Percentiles rank a stretch among this genome's conserved stretches.
phyloP scores from a whole-genome alignment of 2,113 vertebrate species.

The Caloenas nicobarica region DNA sequence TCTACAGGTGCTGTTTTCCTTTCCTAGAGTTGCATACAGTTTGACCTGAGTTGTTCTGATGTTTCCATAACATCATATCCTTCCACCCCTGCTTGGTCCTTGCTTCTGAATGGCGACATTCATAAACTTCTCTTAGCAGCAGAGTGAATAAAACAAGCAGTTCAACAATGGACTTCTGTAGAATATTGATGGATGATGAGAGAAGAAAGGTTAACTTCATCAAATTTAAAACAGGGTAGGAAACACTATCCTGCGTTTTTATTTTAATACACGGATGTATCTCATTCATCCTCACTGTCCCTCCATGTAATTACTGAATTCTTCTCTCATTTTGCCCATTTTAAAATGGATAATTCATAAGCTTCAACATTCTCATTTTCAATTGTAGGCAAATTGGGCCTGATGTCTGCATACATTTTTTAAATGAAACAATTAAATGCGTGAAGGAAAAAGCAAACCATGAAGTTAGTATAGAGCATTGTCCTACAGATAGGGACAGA shows the following conservation, averaged over 20 bases:
- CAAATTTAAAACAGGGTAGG: neutral
- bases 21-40: neutral
- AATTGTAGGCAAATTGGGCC: neutral
- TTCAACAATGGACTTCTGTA: neutral
- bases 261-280: neutral
- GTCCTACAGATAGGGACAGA: neutral
- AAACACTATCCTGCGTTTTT: neutral
- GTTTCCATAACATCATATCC: neutral
- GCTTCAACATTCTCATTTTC: neutral
- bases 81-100: neutral
- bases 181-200: neutral
- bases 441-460: neutral
- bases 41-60: conserved; percentile 19
- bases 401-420: neutral
- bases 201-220: neutral
- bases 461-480: fast-evolving
- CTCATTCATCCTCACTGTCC: neutral
- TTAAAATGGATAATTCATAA: neutral
- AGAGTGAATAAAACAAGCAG: neutral
- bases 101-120: conserved; percentile 11
- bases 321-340: neutral
- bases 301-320: neutral
- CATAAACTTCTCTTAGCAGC: neutral
- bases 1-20: neutral
- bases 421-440: neutral